A percentile compares a stretch with the other conserved stretches of the same genome.
These are phyloP conservation scores for Holothuria leucospilota DNA, from an alignment of 53 echinoderm and acorn worm genomes.

Conservation along the genomic window DNA sequence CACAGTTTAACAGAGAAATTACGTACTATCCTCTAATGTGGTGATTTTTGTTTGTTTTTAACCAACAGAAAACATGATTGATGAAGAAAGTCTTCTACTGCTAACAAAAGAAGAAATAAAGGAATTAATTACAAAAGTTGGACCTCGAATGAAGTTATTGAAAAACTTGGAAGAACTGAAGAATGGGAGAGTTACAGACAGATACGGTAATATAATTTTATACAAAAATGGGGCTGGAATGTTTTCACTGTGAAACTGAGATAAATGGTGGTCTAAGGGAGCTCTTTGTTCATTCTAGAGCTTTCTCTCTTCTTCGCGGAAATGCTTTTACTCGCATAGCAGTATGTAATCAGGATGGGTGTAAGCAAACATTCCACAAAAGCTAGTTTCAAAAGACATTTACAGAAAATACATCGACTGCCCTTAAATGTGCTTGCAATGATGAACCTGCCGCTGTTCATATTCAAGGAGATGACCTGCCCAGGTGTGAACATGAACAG, in stretches of 20 bases:
- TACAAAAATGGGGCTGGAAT: not conserved
- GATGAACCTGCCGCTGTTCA: not conserved
- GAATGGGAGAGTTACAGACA: not conserved
- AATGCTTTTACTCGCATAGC: not conserved
- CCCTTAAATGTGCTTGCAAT: no score
- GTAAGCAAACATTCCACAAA: not conserved
- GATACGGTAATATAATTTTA: not conserved
- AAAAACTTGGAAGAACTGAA: not conserved
- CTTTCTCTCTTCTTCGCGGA: not conserved
- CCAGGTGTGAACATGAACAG: not conserved
- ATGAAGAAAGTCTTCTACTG: not conserved
- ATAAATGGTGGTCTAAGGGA: not conserved
- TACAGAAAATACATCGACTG: not conserved
- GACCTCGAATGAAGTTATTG: not conserved
- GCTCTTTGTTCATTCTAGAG: constrained; percentile 1
- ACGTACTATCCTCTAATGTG: no score
- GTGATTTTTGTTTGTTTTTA: no score
- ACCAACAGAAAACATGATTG: not conserved
- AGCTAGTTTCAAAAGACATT: not conserved
- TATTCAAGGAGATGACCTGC: not conserved
- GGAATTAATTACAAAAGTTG: not conserved
- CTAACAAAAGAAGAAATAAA: not conserved
- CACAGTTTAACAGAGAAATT: no score
- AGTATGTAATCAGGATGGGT: constrained; percentile 3
- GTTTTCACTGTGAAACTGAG: constrained; percentile 10